These are phyloP conservation scores for Limosa lapponica DNA, from an alignment of 2,797 vertebrate genomes.

Conservation along the genomic window DNA sequence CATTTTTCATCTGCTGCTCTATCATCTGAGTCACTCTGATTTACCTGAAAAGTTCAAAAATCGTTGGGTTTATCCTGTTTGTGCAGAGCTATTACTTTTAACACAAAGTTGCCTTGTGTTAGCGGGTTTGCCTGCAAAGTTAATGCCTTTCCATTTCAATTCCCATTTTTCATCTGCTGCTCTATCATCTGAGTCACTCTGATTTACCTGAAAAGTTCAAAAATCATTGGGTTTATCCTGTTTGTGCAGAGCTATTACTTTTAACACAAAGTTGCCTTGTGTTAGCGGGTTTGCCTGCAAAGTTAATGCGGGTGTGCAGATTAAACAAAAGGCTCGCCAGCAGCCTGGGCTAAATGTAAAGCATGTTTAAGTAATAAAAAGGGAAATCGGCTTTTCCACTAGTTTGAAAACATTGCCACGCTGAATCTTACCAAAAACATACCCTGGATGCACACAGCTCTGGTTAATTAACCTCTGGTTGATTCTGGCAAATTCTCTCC, in stretches of 20 bases:
- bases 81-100: background rate
- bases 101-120: background rate
- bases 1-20: background rate
- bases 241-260: background rate
- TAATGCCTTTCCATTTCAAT: no score
- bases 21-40: background rate
- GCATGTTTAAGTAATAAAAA: background rate
- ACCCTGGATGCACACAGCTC: background rate
- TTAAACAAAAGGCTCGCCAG: background rate
- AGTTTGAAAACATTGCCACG: accelerated
- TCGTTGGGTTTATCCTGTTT: accelerated
- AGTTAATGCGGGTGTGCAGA: background rate
- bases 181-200: no score
- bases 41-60: background rate
- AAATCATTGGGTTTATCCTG: accelerated
- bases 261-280: background rate
- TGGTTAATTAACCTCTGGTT: background rate
- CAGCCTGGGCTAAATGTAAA: background rate
- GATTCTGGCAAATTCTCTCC: background rate
- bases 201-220: no score
- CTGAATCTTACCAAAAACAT: background rate
- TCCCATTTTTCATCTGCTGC: no score
- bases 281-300: background rate
- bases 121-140: background rate
- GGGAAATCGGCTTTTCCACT: background rate